Percentiles rank a stretch among this genome's conserved stretches.
These are phyloP conservation scores for Mareca strepera DNA, from an alignment of 2,797 vertebrate genomes.

Conservation along the genomic window DNA sequence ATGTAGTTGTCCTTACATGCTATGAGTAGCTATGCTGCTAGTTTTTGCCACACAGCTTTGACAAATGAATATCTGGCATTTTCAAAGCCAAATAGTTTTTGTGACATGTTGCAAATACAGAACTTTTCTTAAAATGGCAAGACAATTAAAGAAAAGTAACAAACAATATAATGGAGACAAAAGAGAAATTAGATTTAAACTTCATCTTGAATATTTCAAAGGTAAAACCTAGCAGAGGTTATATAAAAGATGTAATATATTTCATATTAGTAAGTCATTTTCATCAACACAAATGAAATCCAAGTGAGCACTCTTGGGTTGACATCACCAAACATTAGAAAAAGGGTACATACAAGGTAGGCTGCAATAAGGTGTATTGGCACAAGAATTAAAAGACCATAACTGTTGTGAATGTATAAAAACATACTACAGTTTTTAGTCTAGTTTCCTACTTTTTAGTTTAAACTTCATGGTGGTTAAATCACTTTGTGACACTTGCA, in stretches of 20 bases:
- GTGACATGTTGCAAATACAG: background rate
- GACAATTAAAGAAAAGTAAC: background rate
- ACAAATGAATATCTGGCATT: background rate
- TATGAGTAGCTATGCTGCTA: accelerated
- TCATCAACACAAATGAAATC: background rate
- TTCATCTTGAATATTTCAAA: background rate
- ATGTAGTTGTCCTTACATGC: background rate
- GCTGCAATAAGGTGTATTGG: background rate
- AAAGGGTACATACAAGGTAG: background rate
- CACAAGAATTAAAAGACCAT: background rate
- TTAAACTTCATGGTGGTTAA: background rate
- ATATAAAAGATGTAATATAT: background rate
- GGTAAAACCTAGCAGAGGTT: background rate
- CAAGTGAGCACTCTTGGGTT: background rate
- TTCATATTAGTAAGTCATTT: background rate
- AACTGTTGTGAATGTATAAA: background rate
- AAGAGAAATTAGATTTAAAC: background rate
- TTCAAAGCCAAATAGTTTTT: background rate
- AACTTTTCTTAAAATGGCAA: background rate
- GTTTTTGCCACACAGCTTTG: background rate
- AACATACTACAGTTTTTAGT: background rate
- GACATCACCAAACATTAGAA: background rate
- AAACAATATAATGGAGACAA: background rate
- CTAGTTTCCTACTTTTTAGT: background rate
- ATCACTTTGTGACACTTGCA: background rate